Evolutionary conservation across 2,113 vertebrate species (phyloP), one percentile per base, ranked within the genome.

Genomic region (Seriola dumerili): DNA sequence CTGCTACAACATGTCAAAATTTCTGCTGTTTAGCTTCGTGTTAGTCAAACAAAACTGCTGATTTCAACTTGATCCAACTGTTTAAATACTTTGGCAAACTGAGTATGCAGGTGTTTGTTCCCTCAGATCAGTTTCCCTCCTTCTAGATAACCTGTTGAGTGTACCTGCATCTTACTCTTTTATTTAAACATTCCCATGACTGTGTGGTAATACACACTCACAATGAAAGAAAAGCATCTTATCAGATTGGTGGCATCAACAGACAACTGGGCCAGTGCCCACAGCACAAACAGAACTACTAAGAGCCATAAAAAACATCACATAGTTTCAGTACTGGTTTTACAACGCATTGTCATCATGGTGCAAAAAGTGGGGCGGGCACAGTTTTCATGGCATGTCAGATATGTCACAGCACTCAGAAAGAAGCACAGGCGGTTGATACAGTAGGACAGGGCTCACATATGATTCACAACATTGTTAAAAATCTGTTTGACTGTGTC

Each of bases 301-400:
- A 40, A 71, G 54, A 91, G 78, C 88, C 70, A 85, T 84, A 71
- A 78, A 78, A 83, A 87, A 91, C 83, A 87, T 89, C 87, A 91
- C 90, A 87, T 44, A 73, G 81, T 84, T 85, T 90, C 78, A 87
- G 85, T 73, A 85, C 84, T 76, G 77, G 62, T 73, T 84, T 80
- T 74, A 92, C 85, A 88, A 86, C 65, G 73, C 67, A 68, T 77
- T 21, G 63, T 89, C 25, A 1, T 83, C 23, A 70, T 85, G 87
- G 82, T 76, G 90, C 84, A 87, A 81, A 78, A 61, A 11, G 23
- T 71, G 79, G 9, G 6, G 23, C 40, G 38, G 59, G 25, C 76
- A 85, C 91, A 87, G 91, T 88, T 81, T 82, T 90, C 68, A 88
- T 87, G 83, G 76, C 59, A 63, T 83, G 80, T 88, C 57, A 10